phyloP scores from a whole-genome alignment of 1,140 invertebrate genomes.

The Samia ricini region DNA sequence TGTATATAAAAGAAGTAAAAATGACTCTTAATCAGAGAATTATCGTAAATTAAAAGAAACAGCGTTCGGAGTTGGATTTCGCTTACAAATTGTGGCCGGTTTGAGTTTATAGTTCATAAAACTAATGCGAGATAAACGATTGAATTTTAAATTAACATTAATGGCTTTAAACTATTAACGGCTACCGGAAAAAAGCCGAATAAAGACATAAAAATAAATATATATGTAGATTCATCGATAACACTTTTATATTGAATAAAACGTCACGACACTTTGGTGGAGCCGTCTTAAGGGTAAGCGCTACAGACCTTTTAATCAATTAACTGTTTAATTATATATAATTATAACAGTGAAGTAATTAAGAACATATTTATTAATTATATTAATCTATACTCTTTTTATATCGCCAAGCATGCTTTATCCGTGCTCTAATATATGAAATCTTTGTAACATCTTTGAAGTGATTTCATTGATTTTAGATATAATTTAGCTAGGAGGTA shows the following conservation, averaged over 20 bases:
- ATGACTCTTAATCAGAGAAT: slow-evolving; percentile 10
- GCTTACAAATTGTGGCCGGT: slow-evolving; percentile 60
- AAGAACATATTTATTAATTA: too few species aligned
- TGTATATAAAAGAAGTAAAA: slow-evolving; percentile 20
- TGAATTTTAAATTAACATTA: slow-evolving; percentile 69
- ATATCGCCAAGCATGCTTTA: too few species aligned
- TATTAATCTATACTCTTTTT: too few species aligned
- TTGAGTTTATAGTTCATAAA: slow-evolving; percentile 59
- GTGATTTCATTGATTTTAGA: too few species aligned
- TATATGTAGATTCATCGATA: slow-evolving; percentile 68
- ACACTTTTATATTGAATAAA: slow-evolving; percentile 65
- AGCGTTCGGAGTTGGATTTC: slow-evolving; percentile 24
- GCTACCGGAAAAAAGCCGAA: slow-evolving; percentile 69
- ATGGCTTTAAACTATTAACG: slow-evolving; percentile 65
- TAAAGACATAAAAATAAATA: slow-evolving; percentile 74
- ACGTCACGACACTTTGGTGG: slow-evolving; percentile 33
- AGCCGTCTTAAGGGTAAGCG: slow-evolving; percentile 41
- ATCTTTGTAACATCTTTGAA: too few species aligned
- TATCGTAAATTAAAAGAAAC: slow-evolving; percentile 8
- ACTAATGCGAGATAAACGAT: slow-evolving; percentile 56
- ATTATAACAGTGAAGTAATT: too few species aligned
- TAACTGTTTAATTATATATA: too few species aligned
- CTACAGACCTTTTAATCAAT: background rate
- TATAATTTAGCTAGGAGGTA: too few species aligned
- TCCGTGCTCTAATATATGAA: too few species aligned